Evolutionary conservation across 2,888 invertebrate species (phyloP).

Genomic region (Gastracanthus pulcherrimus): DNA sequence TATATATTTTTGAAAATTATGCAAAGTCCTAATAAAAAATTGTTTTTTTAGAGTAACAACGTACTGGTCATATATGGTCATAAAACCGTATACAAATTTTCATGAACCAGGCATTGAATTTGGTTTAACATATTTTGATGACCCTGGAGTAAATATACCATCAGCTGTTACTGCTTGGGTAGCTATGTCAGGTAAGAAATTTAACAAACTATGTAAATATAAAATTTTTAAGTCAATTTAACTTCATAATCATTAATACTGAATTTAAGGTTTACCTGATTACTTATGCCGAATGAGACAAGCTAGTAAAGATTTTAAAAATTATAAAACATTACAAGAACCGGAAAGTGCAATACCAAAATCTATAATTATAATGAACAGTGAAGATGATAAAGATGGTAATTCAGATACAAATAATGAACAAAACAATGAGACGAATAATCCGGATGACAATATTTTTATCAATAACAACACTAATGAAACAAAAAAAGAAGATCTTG

Average conservation of each 20-base stretch:
- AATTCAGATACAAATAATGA: background rate
- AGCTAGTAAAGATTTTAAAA: slow-evolving; percentile 83
- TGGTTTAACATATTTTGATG: slow-evolving; percentile 92
- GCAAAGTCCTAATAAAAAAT: background rate
- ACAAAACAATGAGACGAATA: background rate
- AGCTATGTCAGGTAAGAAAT: slow-evolving; percentile 77
- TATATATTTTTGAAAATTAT: no score
- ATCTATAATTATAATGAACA: background rate
- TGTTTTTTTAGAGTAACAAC: slow-evolving; percentile 80
- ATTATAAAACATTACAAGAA: slow-evolving; percentile 72
- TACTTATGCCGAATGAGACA: slow-evolving; percentile 85
- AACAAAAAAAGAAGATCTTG: slow-evolving; percentile 38
- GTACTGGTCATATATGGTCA: slow-evolving; percentile 93
- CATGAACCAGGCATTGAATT: slow-evolving; percentile 88
- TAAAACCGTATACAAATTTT: slow-evolving; percentile 83
- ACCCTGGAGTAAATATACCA: slow-evolving; percentile 89
- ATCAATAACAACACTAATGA: slow-evolving; percentile 31
- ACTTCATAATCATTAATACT: slow-evolving; percentile 20
- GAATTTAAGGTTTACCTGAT: slow-evolving; percentile 85
- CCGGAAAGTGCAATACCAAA: slow-evolving; percentile 23
- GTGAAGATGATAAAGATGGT: slow-evolving; percentile 31
- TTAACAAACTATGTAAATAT: slow-evolving; percentile 17
- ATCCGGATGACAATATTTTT: background rate
- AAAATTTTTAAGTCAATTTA: slow-evolving; percentile 9
- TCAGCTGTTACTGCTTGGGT: slow-evolving; percentile 87